These are phyloP conservation scores for Paguma larvata DNA, from an alignment of 2,797 vertebrate species.

Conservation along the genomic window DNA sequence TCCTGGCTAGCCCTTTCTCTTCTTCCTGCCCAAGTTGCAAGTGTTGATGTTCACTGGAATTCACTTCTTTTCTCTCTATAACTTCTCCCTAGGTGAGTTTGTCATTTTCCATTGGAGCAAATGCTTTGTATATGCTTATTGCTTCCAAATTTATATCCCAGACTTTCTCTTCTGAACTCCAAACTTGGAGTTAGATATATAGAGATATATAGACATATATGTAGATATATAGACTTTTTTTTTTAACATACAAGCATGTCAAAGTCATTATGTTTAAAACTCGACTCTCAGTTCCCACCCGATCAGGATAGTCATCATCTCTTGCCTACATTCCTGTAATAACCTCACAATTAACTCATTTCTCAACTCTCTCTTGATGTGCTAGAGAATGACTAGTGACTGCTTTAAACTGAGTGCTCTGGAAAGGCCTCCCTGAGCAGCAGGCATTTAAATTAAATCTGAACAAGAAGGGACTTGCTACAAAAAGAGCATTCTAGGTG, in stretches of 20 bases:
- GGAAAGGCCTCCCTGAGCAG: background rate
- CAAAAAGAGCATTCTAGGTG: constrained; percentile 1
- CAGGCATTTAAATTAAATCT: constrained; percentile 43
- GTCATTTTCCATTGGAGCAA: background rate
- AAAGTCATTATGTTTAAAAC: constrained; percentile 13
- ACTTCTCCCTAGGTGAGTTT: constrained; percentile 17
- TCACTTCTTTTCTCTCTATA: background rate
- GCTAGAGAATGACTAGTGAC: background rate
- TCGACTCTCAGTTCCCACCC: background rate
- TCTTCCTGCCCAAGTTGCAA: background rate
- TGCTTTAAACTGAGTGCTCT: background rate
- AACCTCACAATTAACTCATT: background rate
- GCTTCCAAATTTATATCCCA: constrained; percentile 15
- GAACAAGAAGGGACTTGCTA: background rate
- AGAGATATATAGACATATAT: no score
- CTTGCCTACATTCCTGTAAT: background rate
- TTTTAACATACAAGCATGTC: constrained; percentile 5
- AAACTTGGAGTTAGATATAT: background rate
- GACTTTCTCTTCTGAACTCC: constrained; percentile 33
- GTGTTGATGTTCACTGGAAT: background rate
- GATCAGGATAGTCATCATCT: background rate
- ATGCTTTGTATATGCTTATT: background rate
- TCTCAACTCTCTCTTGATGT: background rate
- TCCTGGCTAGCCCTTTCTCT: background rate
- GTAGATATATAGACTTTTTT: background rate